These are phyloP conservation scores for Brachycybe producta DNA, from an alignment of 2,888 invertebrate genomes.

Conservation along the genomic window DNA sequence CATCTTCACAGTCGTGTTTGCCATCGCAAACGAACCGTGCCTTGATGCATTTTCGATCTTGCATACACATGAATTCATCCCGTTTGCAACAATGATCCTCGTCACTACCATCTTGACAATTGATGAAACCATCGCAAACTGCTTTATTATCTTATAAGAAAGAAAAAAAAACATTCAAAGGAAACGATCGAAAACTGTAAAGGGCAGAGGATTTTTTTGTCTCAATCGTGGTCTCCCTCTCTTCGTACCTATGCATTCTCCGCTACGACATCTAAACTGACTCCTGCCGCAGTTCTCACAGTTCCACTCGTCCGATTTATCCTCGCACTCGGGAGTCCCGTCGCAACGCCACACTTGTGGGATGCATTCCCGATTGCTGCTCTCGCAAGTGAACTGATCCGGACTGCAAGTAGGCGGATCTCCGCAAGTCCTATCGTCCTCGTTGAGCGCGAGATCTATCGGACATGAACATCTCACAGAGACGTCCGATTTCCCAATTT, in stretches of 20 bases:
- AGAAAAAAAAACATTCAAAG: background rate
- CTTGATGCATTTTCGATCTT: constrained; percentile 25
- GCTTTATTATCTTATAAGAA: constrained; percentile 10
- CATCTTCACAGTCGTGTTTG: constrained; percentile 27
- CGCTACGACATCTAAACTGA: constrained; percentile 59
- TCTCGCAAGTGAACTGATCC: constrained; percentile 54
- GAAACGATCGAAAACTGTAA: background rate
- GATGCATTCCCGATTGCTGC: constrained; percentile 45
- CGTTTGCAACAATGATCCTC: constrained; percentile 31
- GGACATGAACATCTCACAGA: constrained; percentile 34
- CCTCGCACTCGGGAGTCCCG: constrained; percentile 66
- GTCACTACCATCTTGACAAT: constrained; percentile 36
- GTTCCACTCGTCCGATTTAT: constrained; percentile 65
- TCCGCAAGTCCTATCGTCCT: constrained; percentile 47
- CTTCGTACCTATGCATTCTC: constrained; percentile 50
- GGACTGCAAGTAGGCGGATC: constrained; percentile 54
- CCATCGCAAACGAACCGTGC: constrained; percentile 27
- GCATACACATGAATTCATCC: constrained; percentile 28
- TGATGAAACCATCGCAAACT: constrained; percentile 32
- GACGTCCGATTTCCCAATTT: background rate
- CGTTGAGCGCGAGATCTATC: constrained; percentile 30
- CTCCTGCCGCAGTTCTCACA: constrained; percentile 52
- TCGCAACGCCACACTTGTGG: constrained; percentile 62
- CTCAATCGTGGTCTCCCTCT: too few species aligned
- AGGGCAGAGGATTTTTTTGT: background rate